These are phyloP conservation scores for Dunckerocampus dactyliophorus DNA, from an alignment of 2,113 vertebrate genomes.

Conservation along the genomic window DNA sequence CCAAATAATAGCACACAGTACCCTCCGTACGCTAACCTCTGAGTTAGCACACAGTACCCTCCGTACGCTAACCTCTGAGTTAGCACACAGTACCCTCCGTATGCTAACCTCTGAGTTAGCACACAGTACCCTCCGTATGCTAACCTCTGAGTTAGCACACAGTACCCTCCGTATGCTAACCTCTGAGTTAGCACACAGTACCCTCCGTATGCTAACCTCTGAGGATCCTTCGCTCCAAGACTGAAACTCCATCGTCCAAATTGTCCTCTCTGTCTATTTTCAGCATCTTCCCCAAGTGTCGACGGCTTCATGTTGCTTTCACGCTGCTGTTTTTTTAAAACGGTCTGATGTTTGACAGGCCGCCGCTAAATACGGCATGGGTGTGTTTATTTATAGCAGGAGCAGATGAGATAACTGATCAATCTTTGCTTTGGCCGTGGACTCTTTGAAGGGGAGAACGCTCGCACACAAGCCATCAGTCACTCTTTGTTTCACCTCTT, in stretches of 20 bases:
- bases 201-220: background rate
- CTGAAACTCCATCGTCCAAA: too few relatives aligned
- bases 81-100: too few relatives aligned
- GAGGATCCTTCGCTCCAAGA: constrained; percentile 15
- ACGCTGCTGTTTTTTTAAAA: constrained; percentile 27
- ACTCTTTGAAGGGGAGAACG: background rate
- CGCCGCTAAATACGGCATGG: constrained; percentile 38
- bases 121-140: too few relatives aligned
- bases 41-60: too few relatives aligned
- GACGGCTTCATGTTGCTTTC: constrained; percentile 32
- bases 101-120: too few relatives aligned
- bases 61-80: too few relatives aligned
- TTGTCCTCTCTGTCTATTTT: constrained; percentile 41
- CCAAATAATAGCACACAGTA: too few relatives aligned
- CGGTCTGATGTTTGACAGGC: constrained; percentile 29
- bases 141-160: too few relatives aligned
- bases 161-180: background rate
- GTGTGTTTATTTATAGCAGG: constrained; percentile 16
- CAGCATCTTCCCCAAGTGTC: constrained; percentile 25
- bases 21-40: too few relatives aligned
- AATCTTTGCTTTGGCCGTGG: background rate
- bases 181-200: too few relatives aligned
- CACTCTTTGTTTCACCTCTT: background rate
- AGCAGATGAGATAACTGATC: constrained; percentile 22
- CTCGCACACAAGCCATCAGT: too few relatives aligned